Conservation (phyloP, 2,113 vertebrate species). For the Rhagologus leucostigma region DNA sequence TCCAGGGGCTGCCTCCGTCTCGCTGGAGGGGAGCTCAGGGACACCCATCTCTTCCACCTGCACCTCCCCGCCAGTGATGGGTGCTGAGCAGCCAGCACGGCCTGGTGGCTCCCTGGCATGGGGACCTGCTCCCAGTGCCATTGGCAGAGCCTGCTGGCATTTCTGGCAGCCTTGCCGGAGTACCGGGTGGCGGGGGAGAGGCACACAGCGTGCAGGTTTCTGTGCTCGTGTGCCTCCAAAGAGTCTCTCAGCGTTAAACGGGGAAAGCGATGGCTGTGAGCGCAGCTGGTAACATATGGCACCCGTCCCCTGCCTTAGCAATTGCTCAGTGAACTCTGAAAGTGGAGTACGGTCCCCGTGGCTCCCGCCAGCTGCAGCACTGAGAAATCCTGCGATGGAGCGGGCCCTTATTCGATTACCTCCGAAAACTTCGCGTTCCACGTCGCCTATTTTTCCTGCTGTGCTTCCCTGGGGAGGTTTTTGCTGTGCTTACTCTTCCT, state of each 20-base stretch:
- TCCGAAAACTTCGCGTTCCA: background rate
- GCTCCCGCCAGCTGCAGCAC: slow-evolving; percentile 57
- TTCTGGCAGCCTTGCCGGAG: background rate
- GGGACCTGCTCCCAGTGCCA: rapidly evolving
- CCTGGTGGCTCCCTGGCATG: background rate
- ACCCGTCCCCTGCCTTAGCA: slow-evolving; percentile 58
- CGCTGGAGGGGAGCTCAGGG: background rate
- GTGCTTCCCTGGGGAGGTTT: slow-evolving; percentile 3
- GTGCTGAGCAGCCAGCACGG: background rate
- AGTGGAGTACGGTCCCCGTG: slow-evolving; percentile 19
- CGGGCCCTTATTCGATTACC: background rate
- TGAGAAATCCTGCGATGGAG: background rate
- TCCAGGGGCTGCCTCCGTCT: background rate
- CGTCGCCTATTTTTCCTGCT: background rate
- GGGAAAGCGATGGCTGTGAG: background rate
- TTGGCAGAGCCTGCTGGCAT: background rate
- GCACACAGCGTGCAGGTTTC: background rate
- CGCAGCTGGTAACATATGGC: slow-evolving; percentile 65
- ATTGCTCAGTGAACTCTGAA: slow-evolving; percentile 68
- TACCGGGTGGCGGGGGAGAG: background rate
- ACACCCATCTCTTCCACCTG: background rate
- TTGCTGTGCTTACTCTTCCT: background rate
- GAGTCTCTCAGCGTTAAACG: background rate
- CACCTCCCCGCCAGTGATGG: rapidly evolving
- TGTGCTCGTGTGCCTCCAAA: background rate